Conservation (phyloP, 2,797 vertebrate species). For the Xenopus petersii region DNA sequence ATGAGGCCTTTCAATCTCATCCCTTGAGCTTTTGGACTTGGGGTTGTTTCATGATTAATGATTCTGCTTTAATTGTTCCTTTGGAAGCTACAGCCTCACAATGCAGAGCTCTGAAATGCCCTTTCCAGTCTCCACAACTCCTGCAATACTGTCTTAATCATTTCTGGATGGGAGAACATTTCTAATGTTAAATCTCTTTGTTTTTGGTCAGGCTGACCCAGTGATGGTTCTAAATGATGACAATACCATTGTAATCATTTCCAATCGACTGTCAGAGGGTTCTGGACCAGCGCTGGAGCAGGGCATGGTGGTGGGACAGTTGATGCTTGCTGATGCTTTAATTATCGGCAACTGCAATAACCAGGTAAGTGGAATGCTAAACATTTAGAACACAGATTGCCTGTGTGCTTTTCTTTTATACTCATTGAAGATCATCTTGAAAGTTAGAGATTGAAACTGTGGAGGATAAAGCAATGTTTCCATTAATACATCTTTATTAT, state of each 20-base stretch:
- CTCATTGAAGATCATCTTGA: no score
- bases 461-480: no score
- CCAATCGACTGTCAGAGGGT: slow-evolving; percentile 86
- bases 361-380: slow-evolving; percentile 73
- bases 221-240: slow-evolving; percentile 90
- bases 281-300: slow-evolving; percentile 87
- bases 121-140: no score
- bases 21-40: background rate
- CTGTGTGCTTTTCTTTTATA: no score
- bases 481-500: no score
- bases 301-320: slow-evolving; percentile 97
- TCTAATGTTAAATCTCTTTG: background rate
- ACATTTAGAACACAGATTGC: no score
- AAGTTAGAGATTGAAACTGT: no score
- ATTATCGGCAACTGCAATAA: slow-evolving; percentile 98
- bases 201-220: slow-evolving; percentile 82
- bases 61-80: background rate
- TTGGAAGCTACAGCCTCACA: background rate
- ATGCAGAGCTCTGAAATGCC: background rate
- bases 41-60: slow-evolving; percentile 9
- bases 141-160: no score
- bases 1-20: slow-evolving; percentile 1
- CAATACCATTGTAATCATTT: slow-evolving; percentile 84
- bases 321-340: slow-evolving; percentile 88
- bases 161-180: background rate